Percentiles rank a stretch among this genome's conserved stretches.
Evolutionary conservation across 2,113 vertebrate genomes (phyloP).

Genomic region (Mystacornis crossleyi): DNA sequence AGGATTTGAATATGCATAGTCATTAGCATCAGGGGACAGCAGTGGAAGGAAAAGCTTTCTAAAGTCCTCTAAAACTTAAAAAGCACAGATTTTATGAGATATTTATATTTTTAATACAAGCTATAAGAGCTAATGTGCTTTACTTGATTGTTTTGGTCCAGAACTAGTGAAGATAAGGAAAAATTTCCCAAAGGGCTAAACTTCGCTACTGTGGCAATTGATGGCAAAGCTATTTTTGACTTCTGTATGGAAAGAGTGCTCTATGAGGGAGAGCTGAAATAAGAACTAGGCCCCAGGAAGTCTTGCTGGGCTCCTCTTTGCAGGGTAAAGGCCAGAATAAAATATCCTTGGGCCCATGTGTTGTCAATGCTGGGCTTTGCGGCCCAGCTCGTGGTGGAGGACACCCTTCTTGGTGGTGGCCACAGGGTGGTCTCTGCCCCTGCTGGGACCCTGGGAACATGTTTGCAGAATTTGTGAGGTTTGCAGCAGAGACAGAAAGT

Average conservation of each 20-base stretch:
- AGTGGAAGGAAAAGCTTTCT: background rate
- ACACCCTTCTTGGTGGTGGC: background rate
- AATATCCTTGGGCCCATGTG: background rate
- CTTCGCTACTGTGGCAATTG: background rate
- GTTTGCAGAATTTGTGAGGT: background rate
- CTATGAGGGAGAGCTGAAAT: background rate
- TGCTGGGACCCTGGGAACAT: accelerated
- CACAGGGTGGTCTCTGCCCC: background rate
- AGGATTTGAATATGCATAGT: background rate
- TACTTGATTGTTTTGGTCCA: background rate
- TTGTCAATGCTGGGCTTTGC: background rate
- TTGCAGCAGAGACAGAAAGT: background rate
- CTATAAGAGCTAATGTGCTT: background rate
- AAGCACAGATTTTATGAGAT: background rate
- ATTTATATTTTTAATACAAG: background rate
- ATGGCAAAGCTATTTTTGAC: background rate
- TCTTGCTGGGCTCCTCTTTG: background rate
- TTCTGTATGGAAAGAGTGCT: background rate
- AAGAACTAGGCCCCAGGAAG: background rate
- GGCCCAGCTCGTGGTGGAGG: background rate
- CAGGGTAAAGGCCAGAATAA: background rate
- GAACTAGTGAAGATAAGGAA: background rate
- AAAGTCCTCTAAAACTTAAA: background rate
- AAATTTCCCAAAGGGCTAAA: background rate
- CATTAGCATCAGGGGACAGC: background rate